A percentile compares a stretch with the other conserved stretches of the same genome.
phyloP scores from a whole-genome alignment of 2,797 vertebrate species.

The Acipenser oxyrinchus region DNA sequence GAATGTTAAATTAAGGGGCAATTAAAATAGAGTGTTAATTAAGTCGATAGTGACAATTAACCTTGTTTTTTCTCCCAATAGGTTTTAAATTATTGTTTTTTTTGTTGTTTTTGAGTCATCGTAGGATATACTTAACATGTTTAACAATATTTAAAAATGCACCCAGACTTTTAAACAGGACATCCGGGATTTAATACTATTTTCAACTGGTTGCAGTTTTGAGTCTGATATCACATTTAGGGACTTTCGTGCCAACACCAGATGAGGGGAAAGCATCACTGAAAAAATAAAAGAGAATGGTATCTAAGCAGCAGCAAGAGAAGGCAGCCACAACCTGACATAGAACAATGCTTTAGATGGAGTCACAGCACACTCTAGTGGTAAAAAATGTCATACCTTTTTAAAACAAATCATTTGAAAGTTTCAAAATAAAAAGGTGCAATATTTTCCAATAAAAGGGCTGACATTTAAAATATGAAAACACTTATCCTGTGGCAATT shows the following conservation, averaged over 20 bases:
- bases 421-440: too few relatives aligned
- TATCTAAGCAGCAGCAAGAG: conserved; percentile 25
- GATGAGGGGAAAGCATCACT: conserved; percentile 36
- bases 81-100: too few relatives aligned
- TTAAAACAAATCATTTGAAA: too few relatives aligned
- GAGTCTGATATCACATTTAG: conserved; percentile 28
- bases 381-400: conserved; percentile 14
- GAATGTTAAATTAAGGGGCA: background rate
- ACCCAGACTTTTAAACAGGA: too few relatives aligned
- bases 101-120: too few relatives aligned
- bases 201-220: background rate
- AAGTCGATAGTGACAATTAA: conserved; percentile 13
- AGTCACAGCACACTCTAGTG: conserved; percentile 68
- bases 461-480: too few relatives aligned
- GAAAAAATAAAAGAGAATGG: conserved; percentile 30
- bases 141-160: too few relatives aligned
- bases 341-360: conserved; percentile 23
- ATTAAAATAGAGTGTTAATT: conserved; percentile 17
- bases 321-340: conserved; percentile 6
- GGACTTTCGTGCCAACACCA: conserved; percentile 38
- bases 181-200: too few relatives aligned
- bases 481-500: too few relatives aligned
- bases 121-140: too few relatives aligned
- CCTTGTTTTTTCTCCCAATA: too few relatives aligned
- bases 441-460: too few relatives aligned